A percentile compares a stretch with the other conserved stretches of the same genome.
Evolutionary conservation across 2,888 invertebrate genomes (phyloP).

Genomic region (Mylabris sibirica): DNA sequence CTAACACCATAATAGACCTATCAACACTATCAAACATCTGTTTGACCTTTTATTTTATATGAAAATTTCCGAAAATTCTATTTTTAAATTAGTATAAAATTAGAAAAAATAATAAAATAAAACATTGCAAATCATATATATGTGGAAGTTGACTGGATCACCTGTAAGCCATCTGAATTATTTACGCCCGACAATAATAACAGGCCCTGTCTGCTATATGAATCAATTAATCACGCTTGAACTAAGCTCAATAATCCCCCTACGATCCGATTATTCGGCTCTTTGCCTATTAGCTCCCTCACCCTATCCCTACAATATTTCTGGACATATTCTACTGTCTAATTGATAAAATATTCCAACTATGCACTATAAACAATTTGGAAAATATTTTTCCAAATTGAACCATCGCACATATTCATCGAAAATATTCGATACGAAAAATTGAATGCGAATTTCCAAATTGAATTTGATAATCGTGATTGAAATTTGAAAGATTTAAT

Average conservation of each 20-base stretch:
- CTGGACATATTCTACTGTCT: constrained; percentile 43
- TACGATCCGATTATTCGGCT: constrained; percentile 59
- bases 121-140: constrained; percentile 20
- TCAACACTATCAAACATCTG: constrained; percentile 37
- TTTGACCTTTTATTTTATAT: constrained; percentile 15
- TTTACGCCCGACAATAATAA: constrained; percentile 59
- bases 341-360: constrained; percentile 55
- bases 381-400: background rate
- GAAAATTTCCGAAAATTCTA: background rate
- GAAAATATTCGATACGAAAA: background rate
- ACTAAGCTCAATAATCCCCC: constrained; percentile 59
- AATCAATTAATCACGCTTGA: constrained; percentile 62
- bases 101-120: background rate
- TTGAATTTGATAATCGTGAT: background rate
- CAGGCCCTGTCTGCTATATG: constrained; percentile 56
- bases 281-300: constrained; percentile 54
- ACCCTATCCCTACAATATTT: constrained; percentile 32
- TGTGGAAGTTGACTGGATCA: constrained; percentile 46
- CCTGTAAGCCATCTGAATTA: constrained; percentile 57
- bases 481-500: background rate
- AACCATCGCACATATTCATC: background rate
- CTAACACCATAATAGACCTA: constrained; percentile 44
- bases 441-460: background rate
- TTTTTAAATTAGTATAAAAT: background rate
- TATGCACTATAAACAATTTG: constrained; percentile 36